Conservation (phyloP, 2,888 invertebrate species). For the Drosophila borborema region DNA sequence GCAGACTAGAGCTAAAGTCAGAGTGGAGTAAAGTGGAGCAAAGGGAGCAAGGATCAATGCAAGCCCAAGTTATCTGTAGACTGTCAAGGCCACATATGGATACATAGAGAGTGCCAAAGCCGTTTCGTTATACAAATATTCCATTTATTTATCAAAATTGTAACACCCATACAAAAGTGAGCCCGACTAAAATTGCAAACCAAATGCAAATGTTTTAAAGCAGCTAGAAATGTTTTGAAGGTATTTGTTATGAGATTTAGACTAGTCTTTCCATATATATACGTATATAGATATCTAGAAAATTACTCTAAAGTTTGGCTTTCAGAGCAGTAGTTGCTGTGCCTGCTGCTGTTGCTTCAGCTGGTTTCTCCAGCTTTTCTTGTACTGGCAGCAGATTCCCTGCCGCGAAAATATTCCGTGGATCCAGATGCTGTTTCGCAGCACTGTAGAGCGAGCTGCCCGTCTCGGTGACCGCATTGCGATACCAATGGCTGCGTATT, state of each 20-base stretch:
- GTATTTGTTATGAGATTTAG: slow-evolving; percentile 36
- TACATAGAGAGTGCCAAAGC: background rate
- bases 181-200: slow-evolving; percentile 43
- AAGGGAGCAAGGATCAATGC: slow-evolving; percentile 8
- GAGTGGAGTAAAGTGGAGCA: slow-evolving; percentile 29
- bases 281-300: slow-evolving; percentile 4
- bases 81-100: slow-evolving; percentile 16
- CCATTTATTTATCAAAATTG: slow-evolving; percentile 70
- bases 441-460: slow-evolving; percentile 92
- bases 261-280: slow-evolving; percentile 42
- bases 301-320: slow-evolving; percentile 72
- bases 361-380: slow-evolving; percentile 15
- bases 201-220: slow-evolving; percentile 27
- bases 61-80: background rate
- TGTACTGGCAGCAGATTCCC: slow-evolving; percentile 88
- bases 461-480: slow-evolving; percentile 92
- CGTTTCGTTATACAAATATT: slow-evolving; percentile 50
- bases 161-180: slow-evolving; percentile 70
- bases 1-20: slow-evolving; percentile 5
- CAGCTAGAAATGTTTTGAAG: slow-evolving; percentile 42
- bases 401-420: slow-evolving; percentile 96
- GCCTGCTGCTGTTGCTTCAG: slow-evolving; percentile 4
- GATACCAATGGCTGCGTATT: slow-evolving; percentile 94
- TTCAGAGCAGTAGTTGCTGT: slow-evolving; percentile 40
- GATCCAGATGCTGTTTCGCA: slow-evolving; percentile 95